A percentile compares a stretch with the other conserved stretches of the same genome.
Evolutionary conservation across 2,113 vertebrate species (phyloP).

Genomic region (Bucco capensis): DNA sequence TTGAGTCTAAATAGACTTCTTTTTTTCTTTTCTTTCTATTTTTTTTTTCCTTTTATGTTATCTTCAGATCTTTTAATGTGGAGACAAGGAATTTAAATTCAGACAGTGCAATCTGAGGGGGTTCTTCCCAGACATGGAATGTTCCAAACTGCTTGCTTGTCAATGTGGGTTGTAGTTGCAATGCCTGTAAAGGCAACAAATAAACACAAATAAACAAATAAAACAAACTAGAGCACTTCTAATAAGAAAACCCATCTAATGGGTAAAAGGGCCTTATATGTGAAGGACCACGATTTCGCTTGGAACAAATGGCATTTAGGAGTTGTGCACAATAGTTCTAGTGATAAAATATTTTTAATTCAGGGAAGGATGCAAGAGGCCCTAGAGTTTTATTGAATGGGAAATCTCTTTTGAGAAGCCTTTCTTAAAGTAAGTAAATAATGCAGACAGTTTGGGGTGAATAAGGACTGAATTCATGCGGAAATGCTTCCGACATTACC

Average conservation of each 20-base stretch:
- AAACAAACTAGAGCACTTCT: background rate
- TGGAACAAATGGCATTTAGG: background rate
- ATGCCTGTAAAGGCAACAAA: background rate
- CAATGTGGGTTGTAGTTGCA: slow-evolving; percentile 30
- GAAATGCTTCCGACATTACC: background rate
- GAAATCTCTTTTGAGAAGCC: background rate
- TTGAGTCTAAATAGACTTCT: background rate
- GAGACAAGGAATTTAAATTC: background rate
- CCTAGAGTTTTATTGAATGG: background rate
- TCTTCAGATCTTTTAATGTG: background rate
- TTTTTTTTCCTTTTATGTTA: background rate
- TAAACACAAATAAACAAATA: too few species aligned
- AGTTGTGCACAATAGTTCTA: background rate
- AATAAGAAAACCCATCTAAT: background rate
- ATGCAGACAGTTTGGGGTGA: background rate
- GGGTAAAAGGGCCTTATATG: background rate
- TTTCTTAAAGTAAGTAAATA: background rate
- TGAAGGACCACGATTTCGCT: background rate
- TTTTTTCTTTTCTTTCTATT: too few species aligned
- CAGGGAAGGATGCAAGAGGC: background rate
- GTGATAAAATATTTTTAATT: slow-evolving; percentile 15
- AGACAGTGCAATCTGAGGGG: background rate
- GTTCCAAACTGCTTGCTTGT: background rate
- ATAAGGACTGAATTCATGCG: slow-evolving; percentile 30
- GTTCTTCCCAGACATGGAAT: background rate